Conservation (phyloP, 2,113 vertebrate species). For the Tyrannus savana region DNA sequence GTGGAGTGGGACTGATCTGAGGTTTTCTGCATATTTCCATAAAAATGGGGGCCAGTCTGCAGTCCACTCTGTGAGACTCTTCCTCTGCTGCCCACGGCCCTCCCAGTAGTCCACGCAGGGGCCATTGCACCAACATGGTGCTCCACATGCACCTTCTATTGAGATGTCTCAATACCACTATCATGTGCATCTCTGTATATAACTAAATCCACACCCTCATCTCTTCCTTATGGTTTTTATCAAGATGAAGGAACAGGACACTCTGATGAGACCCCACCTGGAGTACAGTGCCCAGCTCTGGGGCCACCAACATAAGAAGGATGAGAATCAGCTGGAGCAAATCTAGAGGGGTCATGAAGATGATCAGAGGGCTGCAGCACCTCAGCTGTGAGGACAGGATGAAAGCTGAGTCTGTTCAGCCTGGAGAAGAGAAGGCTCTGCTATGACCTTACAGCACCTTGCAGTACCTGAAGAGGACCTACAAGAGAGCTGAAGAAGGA, state of each 20-base stretch:
- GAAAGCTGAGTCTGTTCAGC: neutral
- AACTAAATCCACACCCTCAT: accelerated
- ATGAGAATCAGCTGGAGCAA: neutral
- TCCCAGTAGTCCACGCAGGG: accelerated
- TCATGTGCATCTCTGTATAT: too few species aligned
- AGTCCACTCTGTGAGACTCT: neutral
- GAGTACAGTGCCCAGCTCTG: neutral
- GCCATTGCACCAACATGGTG: accelerated
- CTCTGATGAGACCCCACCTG: neutral
- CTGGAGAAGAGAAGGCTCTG: neutral
- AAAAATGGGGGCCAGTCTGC: neutral
- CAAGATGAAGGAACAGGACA: neutral
- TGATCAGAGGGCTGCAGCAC: neutral
- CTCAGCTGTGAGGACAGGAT: neutral
- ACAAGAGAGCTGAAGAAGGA: neutral
- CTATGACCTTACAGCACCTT: neutral
- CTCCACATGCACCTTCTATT: accelerated
- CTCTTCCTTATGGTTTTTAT: neutral
- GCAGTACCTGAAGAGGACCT: neutral
- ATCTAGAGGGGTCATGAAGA: neutral
- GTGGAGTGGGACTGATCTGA: accelerated
- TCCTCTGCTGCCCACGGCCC: accelerated
- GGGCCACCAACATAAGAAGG: neutral
- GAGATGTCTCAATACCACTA: accelerated
- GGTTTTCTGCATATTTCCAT: neutral